Conservation (phyloP, 53 echinoderm and acorn worm genomes). For the Patiria pectinifera region DNA sequence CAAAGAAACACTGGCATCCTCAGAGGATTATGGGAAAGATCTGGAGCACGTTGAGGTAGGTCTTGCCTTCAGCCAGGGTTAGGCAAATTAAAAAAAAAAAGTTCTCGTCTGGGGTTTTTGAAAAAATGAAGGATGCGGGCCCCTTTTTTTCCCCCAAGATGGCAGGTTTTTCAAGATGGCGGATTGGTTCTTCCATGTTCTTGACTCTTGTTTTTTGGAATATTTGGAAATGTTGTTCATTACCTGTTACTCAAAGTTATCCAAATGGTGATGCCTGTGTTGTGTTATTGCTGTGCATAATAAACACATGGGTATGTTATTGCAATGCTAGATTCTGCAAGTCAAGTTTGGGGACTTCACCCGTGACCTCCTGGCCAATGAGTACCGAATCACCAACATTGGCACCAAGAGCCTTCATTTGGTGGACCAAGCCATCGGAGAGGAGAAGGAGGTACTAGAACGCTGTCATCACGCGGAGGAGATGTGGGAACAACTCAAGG, state of each 20-base stretch:
- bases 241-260: no score
- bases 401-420: constrained; percentile 66
- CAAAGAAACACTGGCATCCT: constrained; percentile 76
- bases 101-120: no score
- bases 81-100: no score
- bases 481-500: constrained; percentile 86
- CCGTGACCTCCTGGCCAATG: constrained; percentile 74
- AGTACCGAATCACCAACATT: constrained; percentile 61
- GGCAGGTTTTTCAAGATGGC: no score
- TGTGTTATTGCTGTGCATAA: background rate
- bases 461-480: constrained; percentile 80
- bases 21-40: constrained; percentile 90
- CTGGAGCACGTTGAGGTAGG: constrained; percentile 93
- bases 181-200: no score
- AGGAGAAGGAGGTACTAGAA: constrained; percentile 64
- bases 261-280: no score
- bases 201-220: no score
- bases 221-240: no score
- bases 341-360: constrained; percentile 79
- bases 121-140: no score
- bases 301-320: background rate
- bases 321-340: constrained; percentile 69
- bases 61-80: background rate
- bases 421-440: constrained; percentile 66
- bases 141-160: no score